Evolutionary conservation across 1,140 invertebrate species (phyloP), one percentile per base, ranked within the genome.

Genomic region (Trachymyrmex septentrionalis): DNA sequence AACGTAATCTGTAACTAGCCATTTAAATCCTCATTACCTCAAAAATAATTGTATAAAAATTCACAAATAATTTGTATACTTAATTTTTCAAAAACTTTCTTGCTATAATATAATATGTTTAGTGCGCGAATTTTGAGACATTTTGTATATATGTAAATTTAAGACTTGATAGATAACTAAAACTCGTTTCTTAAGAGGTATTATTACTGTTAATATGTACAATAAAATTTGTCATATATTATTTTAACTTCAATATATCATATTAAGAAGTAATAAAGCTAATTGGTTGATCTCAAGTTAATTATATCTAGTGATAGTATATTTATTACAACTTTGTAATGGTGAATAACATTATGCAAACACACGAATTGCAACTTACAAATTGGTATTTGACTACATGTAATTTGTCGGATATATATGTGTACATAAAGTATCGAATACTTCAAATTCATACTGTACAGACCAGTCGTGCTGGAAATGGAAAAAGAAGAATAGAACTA

Each of bases 201-300:
- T 55, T 67, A 53, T 24, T 57, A 38, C 30, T 21, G 9, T 80
- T 80, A 80, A 80, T 80, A 14, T 14, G n/a, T 21, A 34, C 14
- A 80, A 44, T 10, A 34, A 67, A 67, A 12, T 21, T 81, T 69
- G 2, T 34, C 19, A 6, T n/a, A 63, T 14, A 30, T 12, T 24
- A 24, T 48, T 63, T 12, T 27, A 48, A 59, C 0, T 27, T 53
- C 0, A 77, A 61, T 48, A 48, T 14, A n/a, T 27, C 48, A 21
- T 3, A 21, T 34, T 57, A 73, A 3, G 10, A 63, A 63, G 48
- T 76, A 59, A 61, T 63, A 27, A 63, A 30, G 3, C 4, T 6
- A 9, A 59, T 10, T 44, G 38, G 19, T 34, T 5, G 21, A 6
- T 4, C 24, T 63, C 21, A 4, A 50, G 5, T 27, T 64, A 48